Percentiles rank a stretch among this genome's conserved stretches.
Evolutionary conservation across 2,888 invertebrate species (phyloP).

Genomic region (Orgyia antiqua): DNA sequence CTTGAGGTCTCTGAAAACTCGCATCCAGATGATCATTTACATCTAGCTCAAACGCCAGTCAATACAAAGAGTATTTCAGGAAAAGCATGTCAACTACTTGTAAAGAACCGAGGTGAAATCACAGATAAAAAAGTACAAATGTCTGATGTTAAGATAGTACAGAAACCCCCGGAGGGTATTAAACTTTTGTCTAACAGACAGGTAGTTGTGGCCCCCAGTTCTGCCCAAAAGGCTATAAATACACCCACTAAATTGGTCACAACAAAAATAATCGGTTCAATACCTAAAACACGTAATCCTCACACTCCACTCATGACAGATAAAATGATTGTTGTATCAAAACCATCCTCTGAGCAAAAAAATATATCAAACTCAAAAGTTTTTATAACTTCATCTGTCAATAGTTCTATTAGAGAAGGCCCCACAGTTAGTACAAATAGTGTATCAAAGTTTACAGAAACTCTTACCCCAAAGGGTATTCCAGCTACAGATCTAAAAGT

Average conservation of each 20-base stretch:
- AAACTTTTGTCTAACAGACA: constrained; percentile 66
- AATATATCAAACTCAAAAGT: constrained; percentile 51
- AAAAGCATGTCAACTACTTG: constrained; percentile 62
- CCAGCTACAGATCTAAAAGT: constrained; percentile 71
- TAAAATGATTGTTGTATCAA: constrained; percentile 71
- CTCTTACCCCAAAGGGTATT: constrained; percentile 64
- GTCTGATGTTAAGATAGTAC: constrained; percentile 63
- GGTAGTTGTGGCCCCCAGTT: constrained; percentile 54
- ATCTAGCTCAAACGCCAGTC: constrained; percentile 49
- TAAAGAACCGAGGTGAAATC: constrained; percentile 56
- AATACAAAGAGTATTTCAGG: constrained; percentile 41
- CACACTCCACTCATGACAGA: constrained; percentile 44
- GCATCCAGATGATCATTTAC: constrained; percentile 49
- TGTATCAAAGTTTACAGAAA: constrained; percentile 50
- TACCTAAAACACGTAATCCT: constrained; percentile 44
- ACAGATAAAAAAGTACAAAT: constrained; percentile 58
- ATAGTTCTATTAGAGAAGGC: constrained; percentile 41
- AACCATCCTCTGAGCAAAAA: constrained; percentile 51
- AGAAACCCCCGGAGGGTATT: constrained; percentile 57
- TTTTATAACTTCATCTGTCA: constrained; percentile 51
- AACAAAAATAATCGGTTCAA: constrained; percentile 63
- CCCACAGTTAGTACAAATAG: constrained; percentile 43
- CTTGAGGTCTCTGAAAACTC: constrained; percentile 44
- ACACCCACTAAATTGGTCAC: constrained; percentile 57
- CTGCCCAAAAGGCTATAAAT: constrained; percentile 54